phyloP scores from a whole-genome alignment of 2,888 invertebrate species.

The Drosophila peninsularis region DNA sequence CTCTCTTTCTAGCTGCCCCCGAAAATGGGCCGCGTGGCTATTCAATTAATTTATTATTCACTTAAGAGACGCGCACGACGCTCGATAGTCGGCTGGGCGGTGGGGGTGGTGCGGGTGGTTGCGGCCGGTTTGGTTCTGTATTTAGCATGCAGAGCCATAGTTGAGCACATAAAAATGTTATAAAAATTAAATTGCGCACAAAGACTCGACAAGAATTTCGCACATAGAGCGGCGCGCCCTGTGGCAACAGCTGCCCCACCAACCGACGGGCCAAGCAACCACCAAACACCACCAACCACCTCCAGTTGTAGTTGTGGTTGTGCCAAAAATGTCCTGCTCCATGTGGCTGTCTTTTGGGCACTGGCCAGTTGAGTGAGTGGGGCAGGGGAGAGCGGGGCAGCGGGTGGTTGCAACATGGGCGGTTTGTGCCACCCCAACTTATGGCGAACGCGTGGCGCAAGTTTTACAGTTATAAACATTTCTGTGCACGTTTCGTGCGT shows the following conservation, averaged over 20 bases:
- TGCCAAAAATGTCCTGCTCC: slow-evolving; percentile 68
- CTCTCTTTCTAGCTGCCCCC: slow-evolving; percentile 1
- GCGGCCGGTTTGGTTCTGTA: slow-evolving; percentile 9
- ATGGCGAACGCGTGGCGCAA: slow-evolving; percentile 69
- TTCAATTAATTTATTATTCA: slow-evolving; percentile 80
- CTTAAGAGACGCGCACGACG: slow-evolving; percentile 63
- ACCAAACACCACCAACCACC: not conserved
- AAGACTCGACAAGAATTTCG: slow-evolving; percentile 68
- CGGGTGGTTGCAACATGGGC: slow-evolving; percentile 5
- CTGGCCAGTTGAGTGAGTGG: not conserved
- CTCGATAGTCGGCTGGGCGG: not conserved
- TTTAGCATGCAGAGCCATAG: slow-evolving; percentile 61
- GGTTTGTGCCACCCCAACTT: slow-evolving; percentile 38
- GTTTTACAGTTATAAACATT: slow-evolving; percentile 68
- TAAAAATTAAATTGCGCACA: slow-evolving; percentile 72
- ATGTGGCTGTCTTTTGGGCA: slow-evolving; percentile 20
- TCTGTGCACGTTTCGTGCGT: slow-evolving; percentile 70
- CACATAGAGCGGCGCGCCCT: slow-evolving; percentile 55
- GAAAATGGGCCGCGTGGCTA: slow-evolving; percentile 70
- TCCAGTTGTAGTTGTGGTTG: slow-evolving; percentile 9
- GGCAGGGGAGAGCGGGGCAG: slow-evolving; percentile 6
- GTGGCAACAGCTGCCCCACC: slow-evolving; percentile 2
- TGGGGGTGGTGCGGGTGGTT: not conserved
- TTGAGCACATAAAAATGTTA: slow-evolving; percentile 73
- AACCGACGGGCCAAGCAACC: not conserved